Base-by-base conservation (phyloP, 2,113 vertebrate species). In the Sminthopsis crassicaudata region DNA sequence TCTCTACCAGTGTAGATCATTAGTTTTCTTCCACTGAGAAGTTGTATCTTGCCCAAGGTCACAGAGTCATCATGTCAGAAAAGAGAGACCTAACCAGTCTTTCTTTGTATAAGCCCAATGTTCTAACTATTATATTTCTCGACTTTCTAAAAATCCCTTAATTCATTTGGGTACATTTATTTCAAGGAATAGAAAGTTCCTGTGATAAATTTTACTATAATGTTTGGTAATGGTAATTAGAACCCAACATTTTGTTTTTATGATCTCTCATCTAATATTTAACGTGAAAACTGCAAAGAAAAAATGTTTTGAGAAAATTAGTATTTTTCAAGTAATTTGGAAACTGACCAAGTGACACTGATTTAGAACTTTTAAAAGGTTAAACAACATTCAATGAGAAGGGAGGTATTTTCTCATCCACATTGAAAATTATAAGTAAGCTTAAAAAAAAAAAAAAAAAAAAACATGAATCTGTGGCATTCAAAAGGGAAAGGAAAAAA, bases 361-460 rank as follows among this genome's bases (percentile, higher is more conserved):
- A 52, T 94, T 3, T 94, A 92, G 90, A 92, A 91, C 92, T 91
- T 94, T 84, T 94, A 95, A 95, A 67, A 95, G 54, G 42, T 94
- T 92, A 91, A 94, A 92, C 50, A 91, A 92, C 92, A 92, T 93
- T 88, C 19, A 22, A 53, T 89, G 53, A 91, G 5, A 50, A 93
- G 67, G 46, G 90, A 90, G 89, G 0, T 60, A 93, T 76, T 89
- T 89, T 96, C 36, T 92, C 76, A 92, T 91, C 92, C 30, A 96
- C 24, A 60, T 25, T 93, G 94, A 60, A 97, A 93, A 84, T 25
- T 1, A 55, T 23, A 22, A 55, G 23, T 54, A 92, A 91, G 12
- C 26, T 8, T 95, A 25, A n/a, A 50, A 53, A 96, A 26, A 22
- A 53, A 96, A 26, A 22, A 53, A 96, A 26, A 22, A n/a, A n/a